phyloP scores from a whole-genome alignment of 1,140 invertebrate genomes.

The Nebria ingens region DNA sequence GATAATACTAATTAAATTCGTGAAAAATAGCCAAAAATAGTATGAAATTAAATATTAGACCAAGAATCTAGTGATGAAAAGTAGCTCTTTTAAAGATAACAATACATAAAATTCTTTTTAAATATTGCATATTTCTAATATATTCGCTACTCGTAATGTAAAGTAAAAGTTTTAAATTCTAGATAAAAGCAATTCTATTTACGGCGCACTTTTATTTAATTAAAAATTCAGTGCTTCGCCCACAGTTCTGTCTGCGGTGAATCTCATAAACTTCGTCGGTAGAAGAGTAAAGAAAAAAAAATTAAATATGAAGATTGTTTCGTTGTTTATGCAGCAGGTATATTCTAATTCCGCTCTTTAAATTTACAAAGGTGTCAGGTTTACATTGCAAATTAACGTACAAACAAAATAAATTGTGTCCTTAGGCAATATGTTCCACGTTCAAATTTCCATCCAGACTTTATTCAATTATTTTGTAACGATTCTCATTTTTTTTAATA shows the following conservation, averaged over 20 bases:
- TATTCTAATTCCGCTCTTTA: neutral
- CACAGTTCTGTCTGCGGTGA: neutral
- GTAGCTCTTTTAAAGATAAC: too few relatives aligned
- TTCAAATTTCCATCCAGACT: neutral
- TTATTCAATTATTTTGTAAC: neutral
- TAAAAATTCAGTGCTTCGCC: conserved; percentile 4
- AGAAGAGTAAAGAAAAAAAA: neutral
- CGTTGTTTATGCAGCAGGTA: conserved; percentile 1
- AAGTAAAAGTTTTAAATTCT: neutral
- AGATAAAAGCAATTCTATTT: conserved; percentile 8
- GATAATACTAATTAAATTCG: too few relatives aligned
- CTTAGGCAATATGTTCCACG: neutral
- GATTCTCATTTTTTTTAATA: neutral
- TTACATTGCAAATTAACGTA: conserved; percentile 4
- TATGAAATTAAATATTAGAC: too few relatives aligned
- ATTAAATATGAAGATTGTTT: conserved; percentile 7
- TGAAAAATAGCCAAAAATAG: too few relatives aligned
- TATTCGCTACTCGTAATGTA: too few relatives aligned
- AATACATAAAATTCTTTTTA: too few relatives aligned
- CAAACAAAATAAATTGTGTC: conserved; percentile 7
- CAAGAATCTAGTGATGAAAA: too few relatives aligned
- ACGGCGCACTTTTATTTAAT: neutral
- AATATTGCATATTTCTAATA: too few relatives aligned
- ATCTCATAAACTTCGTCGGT: neutral
- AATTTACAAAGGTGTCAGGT: conserved; percentile 7